Base-by-base conservation (phyloP, 2,113 vertebrate genomes). In the Sceloporus undulatus region DNA sequence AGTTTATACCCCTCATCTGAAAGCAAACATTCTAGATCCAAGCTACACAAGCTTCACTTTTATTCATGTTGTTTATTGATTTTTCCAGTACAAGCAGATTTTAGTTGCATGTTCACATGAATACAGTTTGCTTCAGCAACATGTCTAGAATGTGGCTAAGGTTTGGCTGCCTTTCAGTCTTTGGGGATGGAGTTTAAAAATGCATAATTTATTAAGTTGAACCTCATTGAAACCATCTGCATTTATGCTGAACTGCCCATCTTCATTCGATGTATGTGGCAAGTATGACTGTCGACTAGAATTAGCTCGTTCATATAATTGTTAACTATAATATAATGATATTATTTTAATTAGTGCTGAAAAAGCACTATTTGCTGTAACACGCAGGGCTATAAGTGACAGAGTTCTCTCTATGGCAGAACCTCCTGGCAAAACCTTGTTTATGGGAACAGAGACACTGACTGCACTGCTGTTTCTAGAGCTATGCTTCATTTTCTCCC, bases 131-230 rank as follows among this genome's bases (percentile, higher is more conserved):
- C 90, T 94, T 95, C 93, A 95, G 94, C 93, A 96, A 6, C 82
- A 92, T 96, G 95, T 93, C 93, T 95, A 94, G 90, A 79, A 96
- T 94, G 92, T 93, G 95, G 95, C 90, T 95, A 73, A 1, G 86
- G 82, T 74, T 95, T 97, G 96, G 96, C 96, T 96, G 96, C 96
- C 96, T 90, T 96, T 97, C 95, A 96, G 96, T 95, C 96, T 96
- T 95, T 91, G 87, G 87, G 90, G 82, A 83, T 93, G 92, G 76
- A 18, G 25, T 59, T 91, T 89, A 42, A 93, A 89, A 94, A 89
- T 91, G 59, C 73, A 94, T 91, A 94, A 88, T 2, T 90, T 85
- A 94, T 95, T 91, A 95, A 91, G 78, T 90, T 94, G 88, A 94
- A 3, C 87, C 90, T 96, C 94, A 97, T 96, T 96, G 93, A 95